phyloP scores from a whole-genome alignment of 2,113 vertebrate genomes.

The Chrysemys picta region DNA sequence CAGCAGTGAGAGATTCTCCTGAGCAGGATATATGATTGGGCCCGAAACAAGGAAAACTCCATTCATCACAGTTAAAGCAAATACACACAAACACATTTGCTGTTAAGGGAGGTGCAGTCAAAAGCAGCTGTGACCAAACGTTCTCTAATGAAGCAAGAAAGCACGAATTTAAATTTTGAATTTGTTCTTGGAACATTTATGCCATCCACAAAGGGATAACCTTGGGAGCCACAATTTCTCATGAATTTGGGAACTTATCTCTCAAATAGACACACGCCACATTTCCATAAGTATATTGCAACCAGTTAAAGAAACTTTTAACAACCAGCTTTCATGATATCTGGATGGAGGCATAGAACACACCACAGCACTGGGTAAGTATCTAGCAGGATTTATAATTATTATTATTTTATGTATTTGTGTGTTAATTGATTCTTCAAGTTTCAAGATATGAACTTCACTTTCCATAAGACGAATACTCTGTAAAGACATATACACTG shows the following conservation, averaged over 20 bases:
- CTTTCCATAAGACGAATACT: neutral
- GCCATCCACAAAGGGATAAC: constrained; percentile 46
- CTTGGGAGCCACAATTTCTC: constrained; percentile 37
- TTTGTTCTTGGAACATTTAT: constrained; percentile 54
- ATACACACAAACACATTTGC: neutral
- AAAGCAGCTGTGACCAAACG: constrained; percentile 46
- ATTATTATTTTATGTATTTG: neutral
- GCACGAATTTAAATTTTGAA: constrained; percentile 57
- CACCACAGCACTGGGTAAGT: neutral
- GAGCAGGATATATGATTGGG: neutral
- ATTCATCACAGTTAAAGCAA: neutral
- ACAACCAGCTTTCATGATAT: neutral
- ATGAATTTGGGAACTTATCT: constrained; percentile 53
- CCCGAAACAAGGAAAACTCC: neutral
- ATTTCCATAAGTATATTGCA: constrained; percentile 61
- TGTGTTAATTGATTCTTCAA: constrained; percentile 27
- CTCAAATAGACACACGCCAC: constrained; percentile 53
- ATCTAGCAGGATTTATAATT: neutral
- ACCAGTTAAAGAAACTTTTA: constrained; percentile 19
- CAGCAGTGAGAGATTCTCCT: neutral
- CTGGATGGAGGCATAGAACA: neutral
- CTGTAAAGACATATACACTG: neutral
- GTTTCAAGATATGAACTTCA: constrained; percentile 50
- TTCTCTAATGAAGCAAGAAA: constrained; percentile 54
- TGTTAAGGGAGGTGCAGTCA: constrained; percentile 22